These are phyloP conservation scores for Aphidius colemani DNA, from an alignment of 2,888 invertebrate species.

Conservation along the genomic window DNA sequence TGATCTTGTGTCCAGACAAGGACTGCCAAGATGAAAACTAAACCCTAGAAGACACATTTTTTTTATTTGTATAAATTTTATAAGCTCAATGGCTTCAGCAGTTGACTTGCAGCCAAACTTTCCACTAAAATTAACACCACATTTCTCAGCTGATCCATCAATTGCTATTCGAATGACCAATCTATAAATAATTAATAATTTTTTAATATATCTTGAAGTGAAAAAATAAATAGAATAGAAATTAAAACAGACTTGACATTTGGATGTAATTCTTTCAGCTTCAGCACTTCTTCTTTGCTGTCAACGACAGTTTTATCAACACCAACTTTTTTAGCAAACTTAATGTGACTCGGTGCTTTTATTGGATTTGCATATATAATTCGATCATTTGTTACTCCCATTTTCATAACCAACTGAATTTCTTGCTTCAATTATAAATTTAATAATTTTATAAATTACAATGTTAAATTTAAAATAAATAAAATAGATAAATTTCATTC, in stretches of 20 bases:
- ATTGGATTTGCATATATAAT: slow-evolving; percentile 69
- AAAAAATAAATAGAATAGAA: background rate
- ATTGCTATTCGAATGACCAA: slow-evolving; percentile 50
- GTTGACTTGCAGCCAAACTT: slow-evolving; percentile 55
- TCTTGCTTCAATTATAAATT: slow-evolving; percentile 59
- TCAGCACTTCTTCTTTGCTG: slow-evolving; percentile 64
- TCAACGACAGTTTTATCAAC: slow-evolving; percentile 66
- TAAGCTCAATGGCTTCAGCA: slow-evolving; percentile 43
- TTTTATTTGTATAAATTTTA: slow-evolving; percentile 42
- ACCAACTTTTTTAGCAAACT: slow-evolving; percentile 61
- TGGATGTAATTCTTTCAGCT: slow-evolving; percentile 63
- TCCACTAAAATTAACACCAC: slow-evolving; percentile 37
- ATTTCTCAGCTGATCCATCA: slow-evolving; percentile 38
- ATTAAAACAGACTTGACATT: slow-evolving; percentile 56
- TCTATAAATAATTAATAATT: slow-evolving; percentile 32
- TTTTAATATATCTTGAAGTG: background rate
- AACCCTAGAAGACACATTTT: slow-evolving; percentile 52
- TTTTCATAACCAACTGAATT: slow-evolving; percentile 62
- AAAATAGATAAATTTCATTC: background rate
- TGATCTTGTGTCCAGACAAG: slow-evolving; percentile 59
- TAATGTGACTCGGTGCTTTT: slow-evolving; percentile 63
- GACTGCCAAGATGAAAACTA: slow-evolving; percentile 54
- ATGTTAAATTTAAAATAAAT: too few relatives aligned
- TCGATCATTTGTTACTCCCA: slow-evolving; percentile 61
- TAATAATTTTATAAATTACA: slow-evolving; percentile 5